Conservation (phyloP, 2,113 vertebrate genomes). For the Indicator indicator region DNA sequence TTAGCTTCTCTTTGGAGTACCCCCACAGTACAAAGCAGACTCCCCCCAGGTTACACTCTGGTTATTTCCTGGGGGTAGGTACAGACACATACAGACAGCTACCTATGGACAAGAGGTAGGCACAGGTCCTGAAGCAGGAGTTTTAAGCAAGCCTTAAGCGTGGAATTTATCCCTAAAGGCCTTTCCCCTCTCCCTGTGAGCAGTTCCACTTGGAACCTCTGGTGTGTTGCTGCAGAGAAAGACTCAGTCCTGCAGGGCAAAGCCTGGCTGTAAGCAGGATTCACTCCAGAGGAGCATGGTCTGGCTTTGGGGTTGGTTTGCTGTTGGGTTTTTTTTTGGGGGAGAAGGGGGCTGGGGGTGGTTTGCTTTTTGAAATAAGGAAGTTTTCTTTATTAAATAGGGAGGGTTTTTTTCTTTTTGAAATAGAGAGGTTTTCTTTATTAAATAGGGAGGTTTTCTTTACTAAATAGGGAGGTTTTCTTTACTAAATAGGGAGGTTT, state of each 20-base stretch:
- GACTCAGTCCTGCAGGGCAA: not conserved
- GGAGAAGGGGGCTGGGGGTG: too few species aligned
- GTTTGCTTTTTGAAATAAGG: too few species aligned
- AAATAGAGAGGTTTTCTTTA: too few species aligned
- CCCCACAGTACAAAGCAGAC: not conserved
- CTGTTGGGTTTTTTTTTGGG: not conserved
- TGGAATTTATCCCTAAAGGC: not conserved
- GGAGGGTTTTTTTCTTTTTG: too few species aligned
- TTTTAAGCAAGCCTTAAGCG: not conserved
- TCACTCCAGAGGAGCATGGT: not conserved
- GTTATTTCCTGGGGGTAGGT: not conserved
- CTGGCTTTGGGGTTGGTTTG: not conserved
- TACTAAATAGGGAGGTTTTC: too few species aligned
- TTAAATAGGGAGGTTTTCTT: too few species aligned
- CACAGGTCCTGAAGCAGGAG: not conserved
- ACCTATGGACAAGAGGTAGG: not conserved
- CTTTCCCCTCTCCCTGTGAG: not conserved
- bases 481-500: too few species aligned
- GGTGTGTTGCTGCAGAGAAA: not conserved
- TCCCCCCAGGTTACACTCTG: not conserved
- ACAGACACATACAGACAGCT: not conserved
- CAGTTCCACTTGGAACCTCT: not conserved
- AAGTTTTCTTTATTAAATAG: too few species aligned
- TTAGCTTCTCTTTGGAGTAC: not conserved
- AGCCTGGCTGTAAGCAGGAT: not conserved